These are phyloP conservation scores for Colletes collaris DNA, from an alignment of 2,888 invertebrate species.

Conservation along the genomic window DNA sequence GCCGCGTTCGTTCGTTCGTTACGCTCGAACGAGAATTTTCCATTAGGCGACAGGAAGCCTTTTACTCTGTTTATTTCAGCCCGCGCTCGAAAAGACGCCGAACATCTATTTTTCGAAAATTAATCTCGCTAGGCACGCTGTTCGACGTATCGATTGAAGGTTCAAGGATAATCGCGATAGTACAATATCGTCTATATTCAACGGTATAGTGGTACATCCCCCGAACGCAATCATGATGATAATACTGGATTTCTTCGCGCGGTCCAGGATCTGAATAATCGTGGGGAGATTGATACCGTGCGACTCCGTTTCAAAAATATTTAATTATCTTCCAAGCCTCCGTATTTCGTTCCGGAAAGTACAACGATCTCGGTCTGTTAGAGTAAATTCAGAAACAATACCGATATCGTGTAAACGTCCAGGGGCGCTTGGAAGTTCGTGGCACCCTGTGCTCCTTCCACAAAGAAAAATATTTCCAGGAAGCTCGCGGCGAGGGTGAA, in stretches of 20 bases:
- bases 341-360: not conserved
- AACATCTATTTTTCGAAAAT: constrained; percentile 1
- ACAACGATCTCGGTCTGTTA: constrained; percentile 27
- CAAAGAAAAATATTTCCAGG: constrained; percentile 61
- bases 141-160: not conserved
- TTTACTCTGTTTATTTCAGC: constrained; percentile 37
- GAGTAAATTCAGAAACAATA: constrained; percentile 57
- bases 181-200: no score
- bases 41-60: constrained; percentile 74
- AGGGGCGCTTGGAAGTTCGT: constrained; percentile 41
- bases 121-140: not conserved
- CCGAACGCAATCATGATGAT: no score
- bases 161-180: not conserved
- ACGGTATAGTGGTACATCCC: not conserved
- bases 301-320: no score
- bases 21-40: constrained; percentile 76
- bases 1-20: constrained; percentile 49
- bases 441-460: constrained; percentile 40
- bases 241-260: no score
- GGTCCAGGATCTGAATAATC: no score
- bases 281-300: no score
- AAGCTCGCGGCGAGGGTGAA: constrained; percentile 44
- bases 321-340: no score
- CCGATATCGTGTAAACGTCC: constrained; percentile 51
- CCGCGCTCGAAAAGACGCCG: not conserved